A percentile compares a stretch with the other conserved stretches of the same genome.
Conservation (phyloP, 2,888 invertebrate genomes). For the Papilio elwesi region DNA sequence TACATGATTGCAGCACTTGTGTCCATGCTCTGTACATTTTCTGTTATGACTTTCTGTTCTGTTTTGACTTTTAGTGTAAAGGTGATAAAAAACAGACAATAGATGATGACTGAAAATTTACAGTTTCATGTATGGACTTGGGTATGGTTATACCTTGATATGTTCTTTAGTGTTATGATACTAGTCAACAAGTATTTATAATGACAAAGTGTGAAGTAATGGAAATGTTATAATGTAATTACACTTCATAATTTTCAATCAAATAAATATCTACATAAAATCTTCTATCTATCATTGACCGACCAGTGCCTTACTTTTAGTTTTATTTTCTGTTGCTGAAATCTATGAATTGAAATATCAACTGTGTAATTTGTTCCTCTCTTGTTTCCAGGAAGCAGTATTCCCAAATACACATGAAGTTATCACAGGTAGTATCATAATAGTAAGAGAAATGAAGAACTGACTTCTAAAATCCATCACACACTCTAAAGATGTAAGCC, state of each 20-base stretch:
- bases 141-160: slow-evolving; percentile 41
- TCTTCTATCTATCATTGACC: slow-evolving; percentile 67
- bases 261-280: slow-evolving; percentile 79
- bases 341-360: slow-evolving; percentile 34
- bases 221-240: slow-evolving; percentile 75
- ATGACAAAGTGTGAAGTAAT: slow-evolving; percentile 68
- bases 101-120: slow-evolving; percentile 36
- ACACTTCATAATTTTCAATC: slow-evolving; percentile 73
- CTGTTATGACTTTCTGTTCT: slow-evolving; percentile 26
- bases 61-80: slow-evolving; percentile 22
- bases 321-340: slow-evolving; percentile 41
- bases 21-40: slow-evolving; percentile 34
- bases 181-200: slow-evolving; percentile 80
- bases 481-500: slow-evolving; percentile 72
- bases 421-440: slow-evolving; percentile 73
- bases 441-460: slow-evolving; percentile 78
- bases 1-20: slow-evolving; percentile 15
- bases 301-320: slow-evolving; percentile 43
- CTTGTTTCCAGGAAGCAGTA: slow-evolving; percentile 81
- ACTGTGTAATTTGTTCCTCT: slow-evolving; percentile 54
- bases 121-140: slow-evolving; percentile 26
- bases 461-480: slow-evolving; percentile 72
- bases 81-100: slow-evolving; percentile 36
- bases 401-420: slow-evolving; percentile 84
- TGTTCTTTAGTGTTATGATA: slow-evolving; percentile 53